These are phyloP conservation scores for Cheilosia grossa DNA, from an alignment of 2,888 invertebrate genomes.

Conservation along the genomic window DNA sequence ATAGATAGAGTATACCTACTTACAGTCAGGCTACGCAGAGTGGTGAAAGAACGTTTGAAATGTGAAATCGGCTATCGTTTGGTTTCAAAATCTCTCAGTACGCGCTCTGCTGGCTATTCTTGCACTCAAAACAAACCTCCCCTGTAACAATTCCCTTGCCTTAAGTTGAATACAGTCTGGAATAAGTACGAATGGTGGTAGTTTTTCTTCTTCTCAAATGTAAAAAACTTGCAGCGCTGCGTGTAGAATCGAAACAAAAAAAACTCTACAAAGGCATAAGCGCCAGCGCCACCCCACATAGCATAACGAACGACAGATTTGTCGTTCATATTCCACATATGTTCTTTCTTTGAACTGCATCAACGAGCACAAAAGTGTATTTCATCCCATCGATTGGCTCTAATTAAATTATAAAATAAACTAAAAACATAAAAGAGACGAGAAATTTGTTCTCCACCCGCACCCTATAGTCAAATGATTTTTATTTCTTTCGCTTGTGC, in stretches of 20 bases:
- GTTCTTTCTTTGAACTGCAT: slow-evolving; percentile 26
- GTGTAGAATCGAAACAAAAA: slow-evolving; percentile 45
- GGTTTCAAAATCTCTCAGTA: slow-evolving; percentile 8
- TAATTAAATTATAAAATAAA: slow-evolving; percentile 61
- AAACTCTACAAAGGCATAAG: slow-evolving; percentile 14
- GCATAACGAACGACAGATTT: neutral
- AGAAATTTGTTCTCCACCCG: slow-evolving; percentile 13
- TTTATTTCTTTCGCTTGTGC: slow-evolving; percentile 29
- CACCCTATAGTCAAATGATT: slow-evolving; percentile 45
- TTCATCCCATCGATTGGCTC: slow-evolving; percentile 51
- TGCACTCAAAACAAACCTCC: neutral
- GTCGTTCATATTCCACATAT: neutral
- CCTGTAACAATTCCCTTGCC: slow-evolving; percentile 1
- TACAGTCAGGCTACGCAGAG: neutral
- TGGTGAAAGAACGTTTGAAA: neutral
- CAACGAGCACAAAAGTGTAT: slow-evolving; percentile 16
- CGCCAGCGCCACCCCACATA: neutral
- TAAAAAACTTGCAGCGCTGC: slow-evolving; percentile 54
- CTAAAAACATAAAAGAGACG: neutral
- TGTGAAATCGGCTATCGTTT: neutral
- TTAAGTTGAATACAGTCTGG: neutral
- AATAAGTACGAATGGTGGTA: slow-evolving; percentile 29
- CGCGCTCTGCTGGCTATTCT: slow-evolving; percentile 11
- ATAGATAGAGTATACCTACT: too few relatives aligned
- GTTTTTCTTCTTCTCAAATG: slow-evolving; percentile 45